Evolutionary conservation across 2,888 invertebrate genomes (phyloP).

Genomic region (Tanypteryx hageni): DNA sequence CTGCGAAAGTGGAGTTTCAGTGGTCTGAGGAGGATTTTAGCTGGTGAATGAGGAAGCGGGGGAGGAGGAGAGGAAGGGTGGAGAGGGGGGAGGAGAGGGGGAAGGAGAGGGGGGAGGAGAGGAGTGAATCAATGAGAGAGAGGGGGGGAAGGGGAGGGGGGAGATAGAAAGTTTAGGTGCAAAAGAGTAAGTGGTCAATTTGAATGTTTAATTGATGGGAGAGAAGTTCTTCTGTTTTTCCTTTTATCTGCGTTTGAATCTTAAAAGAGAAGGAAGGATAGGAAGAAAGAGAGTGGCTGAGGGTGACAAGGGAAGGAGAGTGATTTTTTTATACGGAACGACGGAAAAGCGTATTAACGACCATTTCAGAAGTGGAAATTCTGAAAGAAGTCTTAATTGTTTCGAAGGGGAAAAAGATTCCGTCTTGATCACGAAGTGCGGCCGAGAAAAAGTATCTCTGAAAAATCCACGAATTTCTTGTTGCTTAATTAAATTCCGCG

Average conservation of each 20-base stretch:
- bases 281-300: background rate
- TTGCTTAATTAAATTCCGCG: background rate
- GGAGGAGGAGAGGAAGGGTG: background rate
- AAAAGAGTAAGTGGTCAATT: slow-evolving; percentile 40
- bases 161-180: background rate
- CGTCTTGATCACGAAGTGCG: background rate
- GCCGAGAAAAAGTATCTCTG: background rate
- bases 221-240: background rate
- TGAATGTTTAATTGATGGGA: slow-evolving; percentile 46
- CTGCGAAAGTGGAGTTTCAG: too few species aligned
- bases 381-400: background rate
- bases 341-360: background rate
- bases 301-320: background rate
- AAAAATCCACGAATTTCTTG: background rate
- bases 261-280: background rate
- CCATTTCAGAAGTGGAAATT: background rate
- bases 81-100: too few species aligned
- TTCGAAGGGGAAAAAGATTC: background rate
- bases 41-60: background rate
- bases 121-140: too few species aligned
- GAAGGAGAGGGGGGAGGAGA: background rate
- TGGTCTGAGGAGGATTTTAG: too few species aligned
- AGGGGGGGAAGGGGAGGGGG: background rate
- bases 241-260: background rate
- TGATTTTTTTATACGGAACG: background rate